Percentiles rank a stretch among this genome's conserved stretches.
phyloP scores from a whole-genome alignment of 2,113 vertebrate genomes.

The Ascaphus truei region DNA sequence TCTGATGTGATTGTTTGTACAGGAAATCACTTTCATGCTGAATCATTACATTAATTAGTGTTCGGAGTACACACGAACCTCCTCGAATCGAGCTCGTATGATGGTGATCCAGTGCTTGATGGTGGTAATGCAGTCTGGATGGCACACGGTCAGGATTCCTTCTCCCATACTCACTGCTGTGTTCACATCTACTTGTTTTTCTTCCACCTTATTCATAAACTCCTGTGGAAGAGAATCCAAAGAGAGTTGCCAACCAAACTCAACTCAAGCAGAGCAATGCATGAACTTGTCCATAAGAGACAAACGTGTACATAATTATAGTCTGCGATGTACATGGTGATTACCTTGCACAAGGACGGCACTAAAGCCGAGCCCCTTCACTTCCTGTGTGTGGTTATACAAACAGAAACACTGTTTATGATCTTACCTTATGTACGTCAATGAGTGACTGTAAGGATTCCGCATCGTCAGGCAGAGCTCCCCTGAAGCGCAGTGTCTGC shows the following conservation, averaged over 20 bases:
- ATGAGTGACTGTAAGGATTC: constrained; percentile 87
- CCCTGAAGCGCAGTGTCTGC: constrained; percentile 92
- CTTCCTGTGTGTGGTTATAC: too few relatives aligned
- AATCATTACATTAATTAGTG: too few relatives aligned
- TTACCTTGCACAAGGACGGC: too few relatives aligned
- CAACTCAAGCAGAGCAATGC: too few relatives aligned
- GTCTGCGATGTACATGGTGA: too few relatives aligned
- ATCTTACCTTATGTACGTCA: constrained; percentile 75
- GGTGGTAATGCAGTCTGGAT: constrained; percentile 94
- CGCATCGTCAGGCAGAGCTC: constrained; percentile 87
- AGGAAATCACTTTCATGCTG: too few relatives aligned
- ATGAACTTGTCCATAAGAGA: too few relatives aligned
- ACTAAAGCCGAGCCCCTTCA: too few relatives aligned
- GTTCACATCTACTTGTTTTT: constrained; percentile 85
- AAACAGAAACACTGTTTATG: too few relatives aligned
- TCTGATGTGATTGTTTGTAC: too few relatives aligned
- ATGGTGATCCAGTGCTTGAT: constrained; percentile 99
- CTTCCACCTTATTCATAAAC: constrained; percentile 97
- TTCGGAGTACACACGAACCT: constrained; percentile 73
- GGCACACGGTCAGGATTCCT: constrained; percentile 82
- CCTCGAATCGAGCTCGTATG: constrained; percentile 93
- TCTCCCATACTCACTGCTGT: constrained; percentile 87
- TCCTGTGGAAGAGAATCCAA: constrained; percentile 61
- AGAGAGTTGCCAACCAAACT: too few relatives aligned
- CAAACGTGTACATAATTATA: too few relatives aligned